Base-by-base conservation (phyloP, 2,113 vertebrate genomes). In the Poicephalus gulielmi region DNA sequence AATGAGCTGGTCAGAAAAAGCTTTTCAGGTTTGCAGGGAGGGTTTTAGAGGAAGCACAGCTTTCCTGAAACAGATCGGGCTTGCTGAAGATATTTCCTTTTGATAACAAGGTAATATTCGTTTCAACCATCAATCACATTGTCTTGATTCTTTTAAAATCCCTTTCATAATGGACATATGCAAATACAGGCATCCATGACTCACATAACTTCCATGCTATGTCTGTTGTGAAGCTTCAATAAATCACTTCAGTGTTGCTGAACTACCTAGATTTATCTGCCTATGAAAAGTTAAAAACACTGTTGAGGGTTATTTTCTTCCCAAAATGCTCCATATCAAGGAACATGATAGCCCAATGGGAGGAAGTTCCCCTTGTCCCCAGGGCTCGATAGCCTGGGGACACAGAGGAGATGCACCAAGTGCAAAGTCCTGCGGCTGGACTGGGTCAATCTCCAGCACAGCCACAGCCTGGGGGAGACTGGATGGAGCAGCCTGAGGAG, bases 121-220 rank as follows among this genome's bases (percentile, higher is more conserved):
- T 75, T 64, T 64, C 73, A 43, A 9, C 43, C 31, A n/a, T 33
- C 62, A 64, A 59, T 75, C 66, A 25, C 11, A 47, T 86, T 57
- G 62, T 69, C 77, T 83, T 33, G 49, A 62, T 68, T 82, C 52
- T 67, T 89, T 86, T 28, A 50, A 79, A 64, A 52, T 20, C n/a
- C 19, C 11, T 74, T 74, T 63, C 47, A 27, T 64, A 69, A 41
- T 27, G 77, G 78, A 64, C 60, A 23, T 25, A 50, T 37, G 27
- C 31, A 82, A 89, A 89, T 41, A 41, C 14, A 53, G 1, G 0
- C 27, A 16, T 30, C 41, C 30, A 33, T 69, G 47, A 41, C n/a
- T 71, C 31, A 2, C 19, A 4, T 3, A 46, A 43, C 39, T 33
- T n/a, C 35, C 2, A 0, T 10, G 31, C 11, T 30, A 14, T 0